These are phyloP conservation scores for Seladonia tumulorum DNA, from an alignment of 2,888 invertebrate genomes.

Conservation along the genomic window DNA sequence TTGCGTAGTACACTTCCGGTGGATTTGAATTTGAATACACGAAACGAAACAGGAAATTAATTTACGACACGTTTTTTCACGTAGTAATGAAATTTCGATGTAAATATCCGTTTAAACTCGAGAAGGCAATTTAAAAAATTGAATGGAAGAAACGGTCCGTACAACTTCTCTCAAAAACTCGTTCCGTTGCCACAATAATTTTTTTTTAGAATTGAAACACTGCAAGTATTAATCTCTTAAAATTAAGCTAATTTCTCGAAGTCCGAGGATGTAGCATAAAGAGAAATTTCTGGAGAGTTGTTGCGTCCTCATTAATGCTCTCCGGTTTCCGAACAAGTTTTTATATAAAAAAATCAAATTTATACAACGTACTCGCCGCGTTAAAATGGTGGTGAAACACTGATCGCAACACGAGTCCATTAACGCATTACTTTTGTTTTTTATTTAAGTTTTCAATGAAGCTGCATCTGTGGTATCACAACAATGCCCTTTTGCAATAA, in stretches of 20 bases:
- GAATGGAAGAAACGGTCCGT: neutral
- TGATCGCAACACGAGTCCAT: slow-evolving; percentile 52
- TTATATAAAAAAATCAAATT: slow-evolving; percentile 40
- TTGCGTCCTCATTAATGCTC: neutral
- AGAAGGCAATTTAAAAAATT: neutral
- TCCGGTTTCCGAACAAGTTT: slow-evolving; percentile 21
- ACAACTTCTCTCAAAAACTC: neutral
- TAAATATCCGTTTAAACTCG: neutral
- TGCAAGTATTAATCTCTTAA: neutral
- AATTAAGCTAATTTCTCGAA: neutral
- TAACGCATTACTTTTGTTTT: slow-evolving; percentile 72
- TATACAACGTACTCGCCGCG: slow-evolving; percentile 18
- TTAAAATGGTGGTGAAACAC: slow-evolving; percentile 28
- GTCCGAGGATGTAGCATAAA: neutral
- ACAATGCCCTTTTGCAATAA: slow-evolving; percentile 80
- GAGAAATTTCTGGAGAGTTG: neutral
- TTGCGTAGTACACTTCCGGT: slow-evolving; percentile 27
- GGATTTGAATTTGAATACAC: slow-evolving; percentile 24
- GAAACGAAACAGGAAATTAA: neutral
- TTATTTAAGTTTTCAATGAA: slow-evolving; percentile 80
- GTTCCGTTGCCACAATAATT: neutral
- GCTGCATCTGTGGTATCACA: slow-evolving; percentile 83
- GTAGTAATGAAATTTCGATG: neutral
- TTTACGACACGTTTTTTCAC: neutral
- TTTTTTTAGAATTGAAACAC: neutral